These are phyloP conservation scores for Hyposoter didymator DNA, from an alignment of 2,888 invertebrate genomes.

Conservation along the genomic window DNA sequence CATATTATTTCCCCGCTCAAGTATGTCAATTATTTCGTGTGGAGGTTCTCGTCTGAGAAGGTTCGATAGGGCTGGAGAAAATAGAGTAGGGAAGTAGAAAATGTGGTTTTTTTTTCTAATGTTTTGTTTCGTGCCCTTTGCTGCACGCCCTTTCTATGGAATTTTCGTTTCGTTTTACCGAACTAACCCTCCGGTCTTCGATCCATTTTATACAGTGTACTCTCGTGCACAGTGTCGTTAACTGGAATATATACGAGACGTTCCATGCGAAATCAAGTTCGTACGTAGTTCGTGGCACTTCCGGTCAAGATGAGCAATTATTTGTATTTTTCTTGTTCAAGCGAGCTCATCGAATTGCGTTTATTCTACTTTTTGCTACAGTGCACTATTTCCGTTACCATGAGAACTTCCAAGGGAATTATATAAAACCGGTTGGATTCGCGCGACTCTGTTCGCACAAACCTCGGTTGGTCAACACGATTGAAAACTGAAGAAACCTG, in stretches of 20 bases:
- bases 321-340: neutral
- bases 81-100: neutral
- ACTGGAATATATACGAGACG: neutral
- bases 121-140: neutral
- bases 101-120: neutral
- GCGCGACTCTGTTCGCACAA: no score
- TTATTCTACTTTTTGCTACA: neutral
- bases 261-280: neutral
- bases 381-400: neutral
- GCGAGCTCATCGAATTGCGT: no score
- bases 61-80: neutral
- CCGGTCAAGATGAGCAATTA: neutral
- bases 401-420: no score
- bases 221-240: neutral
- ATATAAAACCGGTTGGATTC: no score
- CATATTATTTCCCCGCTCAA: neutral
- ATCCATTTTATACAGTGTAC: slow-evolving; percentile 5
- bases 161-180: neutral
- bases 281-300: neutral
- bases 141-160: neutral
- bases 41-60: neutral
- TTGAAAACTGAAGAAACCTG: no score
- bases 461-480: no score
- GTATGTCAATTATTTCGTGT: neutral
- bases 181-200: slow-evolving; percentile 11